Evolutionary conservation across 2,797 vertebrate species (phyloP), one percentile per base, ranked within the genome.

Genomic region (Cyclopterus lumpus): DNA sequence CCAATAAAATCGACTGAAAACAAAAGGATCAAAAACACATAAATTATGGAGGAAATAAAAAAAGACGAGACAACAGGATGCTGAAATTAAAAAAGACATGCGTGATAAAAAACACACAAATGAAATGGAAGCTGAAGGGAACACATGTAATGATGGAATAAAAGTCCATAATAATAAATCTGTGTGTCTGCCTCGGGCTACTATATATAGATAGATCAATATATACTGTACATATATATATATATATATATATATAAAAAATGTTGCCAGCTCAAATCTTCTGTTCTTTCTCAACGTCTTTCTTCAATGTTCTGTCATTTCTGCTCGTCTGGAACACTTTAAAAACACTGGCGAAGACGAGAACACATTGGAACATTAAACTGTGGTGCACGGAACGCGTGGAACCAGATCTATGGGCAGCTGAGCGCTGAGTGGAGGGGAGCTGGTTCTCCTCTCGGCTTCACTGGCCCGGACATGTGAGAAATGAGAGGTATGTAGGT

Each of bases 1-100:
- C 96, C 97, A 97, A 97, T 96, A 96, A 99, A 99, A 97, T 98
- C 97, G 96, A 97, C 97, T 97, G 97, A 96, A 97, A 97, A 89
- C 93, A 95, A 96, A 96, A 94, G 80, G 65, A 94, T 93, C 92
- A 93, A 40, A 36, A 94, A 96, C 91, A 92, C 93, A 90, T 88
- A 71, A 86, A 91, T 88, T 64, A 84, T 90, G 90, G 88, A 83
- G 81, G 73, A 93, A 91, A 90, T 80, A 30, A 89, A 3, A 86
- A 53, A 88, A 87, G 74, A 89, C 74, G 26, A 79, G 74, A 87
- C 61, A 82, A 46, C 26, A 79, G 54, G 73, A 85, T 55, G 65
- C 14, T n/a, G 61, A 67, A 55, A 73, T 66, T 20, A 40, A 83
- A 87, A 87, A 77, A 51, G 5, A 74, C 57, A 60, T 15, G 12